Evolutionary conservation across 2,888 invertebrate species (phyloP), one percentile per base, ranked within the genome.

Genomic region (Tortricodes alternella): DNA sequence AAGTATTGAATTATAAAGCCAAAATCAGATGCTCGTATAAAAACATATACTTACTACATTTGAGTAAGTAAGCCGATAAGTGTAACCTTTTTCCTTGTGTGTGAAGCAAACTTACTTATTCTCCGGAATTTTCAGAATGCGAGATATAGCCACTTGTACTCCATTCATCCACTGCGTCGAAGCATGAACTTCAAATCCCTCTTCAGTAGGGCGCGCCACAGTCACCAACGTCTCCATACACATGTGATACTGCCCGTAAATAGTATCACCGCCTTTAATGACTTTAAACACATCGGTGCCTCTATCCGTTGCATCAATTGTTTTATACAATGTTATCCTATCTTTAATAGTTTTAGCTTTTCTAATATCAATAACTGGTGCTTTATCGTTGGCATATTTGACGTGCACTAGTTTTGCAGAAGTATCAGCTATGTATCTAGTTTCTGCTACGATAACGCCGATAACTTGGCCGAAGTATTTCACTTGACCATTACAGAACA

Each of bases 171-270:
- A 92, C 65, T 94, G 94, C 0, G 92, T 78, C 0, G 92, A 67
- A 0, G 92, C 76, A 65, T 87, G 92, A 0, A 95, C 90, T 43
- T 93, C 92, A 56, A 94, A 74, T 0, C 93, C 93, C 68, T 94
- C 93, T 71, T 95, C 95, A 1, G 80, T 82, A 0, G 95, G 95
- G 21, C 91, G 71, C 7, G 92, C 91, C 1, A 93, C 81, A 63
- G 92, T 92, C 5, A 84, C 83, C 46, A 94, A 91, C 0, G 92
- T 92, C 73, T 95, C 95, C 92, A 95, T 93, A 21, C 92, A 87
- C 63, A 92, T 94, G 68, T 95, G 94, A 67, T 93, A 93, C 69
- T 95, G 95, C 4, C 84, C 74, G 8, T 90, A 92, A 46, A 79
- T 71, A 3, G 71, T 67, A 32, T 68, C 65, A 1, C 59, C 67